Evolutionary conservation across 1,140 invertebrate species (phyloP), one percentile per base, ranked within the genome.

Genomic region (Thalassaphorura encarpata): DNA sequence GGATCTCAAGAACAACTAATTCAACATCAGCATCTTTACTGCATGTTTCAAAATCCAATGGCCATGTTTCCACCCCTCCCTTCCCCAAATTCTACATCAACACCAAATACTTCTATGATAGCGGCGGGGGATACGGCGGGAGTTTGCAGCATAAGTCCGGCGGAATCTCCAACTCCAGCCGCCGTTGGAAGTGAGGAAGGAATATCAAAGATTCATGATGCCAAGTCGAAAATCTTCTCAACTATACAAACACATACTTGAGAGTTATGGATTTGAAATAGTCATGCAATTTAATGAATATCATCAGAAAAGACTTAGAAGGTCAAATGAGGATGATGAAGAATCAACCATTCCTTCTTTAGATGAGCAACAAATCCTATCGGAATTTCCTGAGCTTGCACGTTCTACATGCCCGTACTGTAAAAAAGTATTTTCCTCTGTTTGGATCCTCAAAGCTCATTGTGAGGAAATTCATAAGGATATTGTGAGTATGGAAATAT

Each of bases 261-360:
- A 94, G 71, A 91, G 87, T 63, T 93, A 90, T 72, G 92, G 92
- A 2, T 93, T 94, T 72, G 91, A 95, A 69, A 79, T 95, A 59
- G 90, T 95, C 3, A 93, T 94, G 88, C 91, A 95, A 71, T 94
- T 92, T 70, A 93, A 93, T 73, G 90, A 94, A 69, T 87, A 87
- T 68, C 84, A 89, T 67, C 85, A 89, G 68, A 78, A 82, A 67
- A 69, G 78, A 33, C 75, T 80, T 52, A 70, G 74, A 40, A 80
- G 81, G 66, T 66, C 68, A 60, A 66, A 54, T 66, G 69, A 62
- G 63, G 72, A 72, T 13, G 70, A 72, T 21, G 70, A 69, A 1
- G 59, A 71, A 4, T 68, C 67, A 11, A 67, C 66, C 6, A 69
- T 71, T 52, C 67, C 64, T 4, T 68, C 66, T 13, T 69, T 71